Evolutionary conservation across 2,113 vertebrate genomes (phyloP).

Genomic region (Platichthys stellatus): DNA sequence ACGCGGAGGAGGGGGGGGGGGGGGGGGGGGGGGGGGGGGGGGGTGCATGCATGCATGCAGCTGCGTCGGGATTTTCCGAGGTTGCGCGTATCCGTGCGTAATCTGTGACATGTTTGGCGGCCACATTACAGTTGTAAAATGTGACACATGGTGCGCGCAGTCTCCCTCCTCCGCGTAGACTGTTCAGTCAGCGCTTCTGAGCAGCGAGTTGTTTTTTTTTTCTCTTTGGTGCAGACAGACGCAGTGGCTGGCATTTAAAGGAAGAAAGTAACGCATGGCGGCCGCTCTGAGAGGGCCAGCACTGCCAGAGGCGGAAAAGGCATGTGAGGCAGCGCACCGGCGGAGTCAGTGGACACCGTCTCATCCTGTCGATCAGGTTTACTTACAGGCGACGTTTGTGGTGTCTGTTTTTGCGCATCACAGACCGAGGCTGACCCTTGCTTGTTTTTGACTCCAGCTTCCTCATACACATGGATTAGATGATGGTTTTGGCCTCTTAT

Average conservation of each 20-base stretch:
- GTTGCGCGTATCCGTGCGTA: slow-evolving; percentile 46
- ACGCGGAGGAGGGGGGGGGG: neutral
- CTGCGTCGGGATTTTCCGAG: slow-evolving; percentile 3
- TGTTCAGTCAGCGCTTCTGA: slow-evolving; percentile 35
- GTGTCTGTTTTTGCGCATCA: slow-evolving; percentile 13
- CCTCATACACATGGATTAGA: slow-evolving; percentile 11
- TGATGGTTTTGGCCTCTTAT: slow-evolving; percentile 6
- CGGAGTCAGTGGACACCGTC: slow-evolving; percentile 29
- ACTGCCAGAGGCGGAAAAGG: slow-evolving; percentile 9
- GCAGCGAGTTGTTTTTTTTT: slow-evolving; percentile 40
- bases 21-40: neutral
- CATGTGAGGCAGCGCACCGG: slow-evolving; percentile 39
- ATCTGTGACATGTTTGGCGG: slow-evolving; percentile 49
- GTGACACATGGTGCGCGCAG: slow-evolving; percentile 43
- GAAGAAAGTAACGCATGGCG: slow-evolving; percentile 57
- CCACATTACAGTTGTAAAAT: slow-evolving; percentile 50
- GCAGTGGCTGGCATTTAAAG: slow-evolving; percentile 77
- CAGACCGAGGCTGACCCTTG: slow-evolving; percentile 5
- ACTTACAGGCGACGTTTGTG: slow-evolving; percentile 7
- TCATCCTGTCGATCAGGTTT: neutral
- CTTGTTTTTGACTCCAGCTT: slow-evolving; percentile 15
- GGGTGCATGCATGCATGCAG: neutral
- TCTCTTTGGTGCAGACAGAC: slow-evolving; percentile 77
- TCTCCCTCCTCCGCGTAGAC: slow-evolving; percentile 17
- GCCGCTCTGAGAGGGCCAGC: slow-evolving; percentile 53